A percentile compares a stretch with the other conserved stretches of the same genome.
Evolutionary conservation across 2,888 invertebrate species (phyloP).

Genomic region (Sarcophaga caerulescens): DNA sequence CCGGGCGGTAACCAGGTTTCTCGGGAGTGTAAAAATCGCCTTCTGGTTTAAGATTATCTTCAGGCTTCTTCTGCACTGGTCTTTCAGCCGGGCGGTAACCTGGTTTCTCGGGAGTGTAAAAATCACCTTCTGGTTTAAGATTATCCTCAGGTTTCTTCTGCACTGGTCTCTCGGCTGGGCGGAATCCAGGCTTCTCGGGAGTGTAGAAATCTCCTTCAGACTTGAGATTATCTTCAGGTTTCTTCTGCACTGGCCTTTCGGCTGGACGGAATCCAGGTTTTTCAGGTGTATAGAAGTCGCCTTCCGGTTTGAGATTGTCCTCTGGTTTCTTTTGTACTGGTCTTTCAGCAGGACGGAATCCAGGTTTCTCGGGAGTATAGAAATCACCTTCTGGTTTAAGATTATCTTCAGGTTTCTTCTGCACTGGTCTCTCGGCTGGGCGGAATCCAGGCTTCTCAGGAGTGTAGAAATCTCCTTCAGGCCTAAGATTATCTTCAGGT

Average conservation of each 20-base stretch:
- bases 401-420: slow-evolving; percentile 84
- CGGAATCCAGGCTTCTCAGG: slow-evolving; percentile 74
- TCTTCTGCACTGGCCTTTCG: slow-evolving; percentile 83
- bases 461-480: slow-evolving; percentile 81
- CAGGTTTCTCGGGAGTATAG: slow-evolving; percentile 81
- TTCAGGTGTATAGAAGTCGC: slow-evolving; percentile 82
- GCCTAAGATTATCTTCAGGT: slow-evolving; percentile 51
- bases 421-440: slow-evolving; percentile 82
- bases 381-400: slow-evolving; percentile 84
- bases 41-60: slow-evolving; percentile 84
- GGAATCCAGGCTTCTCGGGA: slow-evolving; percentile 82
- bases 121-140: slow-evolving; percentile 83
- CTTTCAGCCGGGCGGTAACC: slow-evolving; percentile 76
- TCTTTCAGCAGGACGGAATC: slow-evolving; percentile 76
- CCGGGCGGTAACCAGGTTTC: slow-evolving; percentile 80
- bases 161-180: slow-evolving; percentile 70
- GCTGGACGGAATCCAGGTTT: slow-evolving; percentile 77
- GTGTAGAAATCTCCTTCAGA: slow-evolving; percentile 84
- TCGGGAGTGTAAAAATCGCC: slow-evolving; percentile 82
- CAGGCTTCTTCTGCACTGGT: slow-evolving; percentile 73
- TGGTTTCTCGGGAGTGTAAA: slow-evolving; percentile 82
- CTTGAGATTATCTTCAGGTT: slow-evolving; percentile 83
- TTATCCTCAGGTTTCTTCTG: slow-evolving; percentile 82
- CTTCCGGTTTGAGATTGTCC: slow-evolving; percentile 84
- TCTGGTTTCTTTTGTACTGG: slow-evolving; percentile 74